phyloP scores from a whole-genome alignment of 2,113 vertebrate genomes.

The Zosterops borbonicus region DNA sequence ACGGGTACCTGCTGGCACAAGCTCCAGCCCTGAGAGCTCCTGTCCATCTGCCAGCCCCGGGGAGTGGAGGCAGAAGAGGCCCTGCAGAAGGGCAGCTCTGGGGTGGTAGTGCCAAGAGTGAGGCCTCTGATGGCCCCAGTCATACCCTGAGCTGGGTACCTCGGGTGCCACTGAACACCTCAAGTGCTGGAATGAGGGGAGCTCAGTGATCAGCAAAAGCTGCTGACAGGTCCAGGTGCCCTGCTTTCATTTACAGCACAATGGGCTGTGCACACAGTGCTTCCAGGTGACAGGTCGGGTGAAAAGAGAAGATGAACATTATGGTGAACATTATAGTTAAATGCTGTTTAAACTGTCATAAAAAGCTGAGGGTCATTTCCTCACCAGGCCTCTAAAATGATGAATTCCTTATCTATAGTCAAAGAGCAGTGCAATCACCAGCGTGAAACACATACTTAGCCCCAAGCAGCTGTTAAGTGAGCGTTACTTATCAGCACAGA shows the following conservation, averaged over 20 bases:
- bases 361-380: slow-evolving; percentile 49
- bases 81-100: background rate
- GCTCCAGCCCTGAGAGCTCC: background rate
- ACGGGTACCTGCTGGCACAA: rapidly evolving
- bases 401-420: background rate
- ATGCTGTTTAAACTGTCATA: background rate
- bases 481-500: background rate
- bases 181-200: background rate
- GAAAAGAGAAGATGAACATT: background rate
- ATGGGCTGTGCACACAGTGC: background rate
- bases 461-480: slow-evolving; percentile 60
- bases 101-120: background rate
- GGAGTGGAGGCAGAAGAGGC: background rate
- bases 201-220: background rate
- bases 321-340: background rate
- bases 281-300: background rate
- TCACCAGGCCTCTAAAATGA: background rate
- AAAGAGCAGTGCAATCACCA: background rate
- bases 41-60: background rate
- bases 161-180: background rate
- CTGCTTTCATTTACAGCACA: background rate
- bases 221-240: background rate
- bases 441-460: slow-evolving; percentile 51
- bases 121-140: background rate
- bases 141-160: background rate